phyloP scores from a whole-genome alignment of 2,797 vertebrate genomes.

The Melopsittacus undulatus region DNA sequence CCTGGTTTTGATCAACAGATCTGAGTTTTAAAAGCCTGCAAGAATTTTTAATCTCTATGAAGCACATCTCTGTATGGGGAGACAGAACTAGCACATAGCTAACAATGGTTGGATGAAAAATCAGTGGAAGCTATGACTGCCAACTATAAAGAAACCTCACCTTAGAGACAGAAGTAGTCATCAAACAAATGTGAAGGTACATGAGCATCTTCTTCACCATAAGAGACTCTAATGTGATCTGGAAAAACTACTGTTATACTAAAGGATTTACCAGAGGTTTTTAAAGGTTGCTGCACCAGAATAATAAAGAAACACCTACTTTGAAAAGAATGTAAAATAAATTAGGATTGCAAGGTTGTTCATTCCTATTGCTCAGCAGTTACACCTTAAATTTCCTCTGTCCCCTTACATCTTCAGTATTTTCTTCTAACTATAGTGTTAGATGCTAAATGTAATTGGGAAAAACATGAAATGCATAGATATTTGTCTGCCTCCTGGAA shows the following conservation, averaged over 20 bases:
- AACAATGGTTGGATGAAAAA: not conserved
- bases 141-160: not conserved
- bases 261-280: not conserved
- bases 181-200: not conserved
- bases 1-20: not conserved
- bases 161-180: not conserved
- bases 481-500: not conserved
- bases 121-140: not conserved
- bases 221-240: not conserved
- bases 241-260: not conserved
- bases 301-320: not conserved
- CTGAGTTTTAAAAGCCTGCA: not conserved
- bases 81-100: not conserved
- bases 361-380: not conserved
- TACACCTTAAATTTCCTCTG: not conserved
- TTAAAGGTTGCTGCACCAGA: not conserved
- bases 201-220: not conserved
- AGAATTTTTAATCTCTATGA: not conserved
- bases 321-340: not conserved
- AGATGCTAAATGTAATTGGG: slow-evolving; percentile 10
- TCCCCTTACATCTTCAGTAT: not conserved
- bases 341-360: not conserved
- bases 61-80: not conserved
- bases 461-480: slow-evolving; percentile 15
- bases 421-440: not conserved